Conservation (phyloP, 2,113 vertebrate species). For the Ictidomys tridecemlineatus region DNA sequence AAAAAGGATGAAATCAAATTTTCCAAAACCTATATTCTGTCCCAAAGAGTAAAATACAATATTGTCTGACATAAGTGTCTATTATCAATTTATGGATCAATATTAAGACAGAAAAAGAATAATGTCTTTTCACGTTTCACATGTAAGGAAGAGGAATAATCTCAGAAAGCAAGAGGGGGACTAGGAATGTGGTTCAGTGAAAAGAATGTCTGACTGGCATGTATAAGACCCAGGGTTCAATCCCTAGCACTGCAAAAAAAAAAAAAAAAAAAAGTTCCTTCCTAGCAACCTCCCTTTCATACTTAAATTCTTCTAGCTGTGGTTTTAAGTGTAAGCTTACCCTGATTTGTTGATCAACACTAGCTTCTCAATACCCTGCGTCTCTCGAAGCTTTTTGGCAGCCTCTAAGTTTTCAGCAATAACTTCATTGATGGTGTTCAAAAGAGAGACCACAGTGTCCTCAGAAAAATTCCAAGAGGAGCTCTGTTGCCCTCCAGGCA, state of each 20-base stretch:
- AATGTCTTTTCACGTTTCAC: neutral
- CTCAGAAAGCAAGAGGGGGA: neutral
- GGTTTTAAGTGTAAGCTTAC: slow-evolving; percentile 81
- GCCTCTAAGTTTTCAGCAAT: slow-evolving; percentile 95
- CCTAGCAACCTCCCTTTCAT: neutral
- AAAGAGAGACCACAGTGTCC: slow-evolving; percentile 94
- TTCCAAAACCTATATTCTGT: neutral
- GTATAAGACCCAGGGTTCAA: too few relatives aligned
- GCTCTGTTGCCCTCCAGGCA: slow-evolving; percentile 94
- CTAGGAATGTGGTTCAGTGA: too few relatives aligned
- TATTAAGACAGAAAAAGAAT: slow-evolving; percentile 14
- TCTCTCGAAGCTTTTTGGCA: slow-evolving; percentile 94
- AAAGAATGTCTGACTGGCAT: too few relatives aligned
- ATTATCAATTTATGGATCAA: neutral
- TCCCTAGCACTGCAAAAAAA: too few relatives aligned
- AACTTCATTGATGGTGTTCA: slow-evolving; percentile 96
- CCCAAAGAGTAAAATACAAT: slow-evolving; percentile 17
- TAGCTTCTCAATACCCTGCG: slow-evolving; percentile 96
- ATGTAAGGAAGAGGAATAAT: neutral
- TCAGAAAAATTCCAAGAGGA: slow-evolving; percentile 92
- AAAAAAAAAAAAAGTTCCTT: neutral
- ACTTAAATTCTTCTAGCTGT: neutral
- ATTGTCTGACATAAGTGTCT: neutral
- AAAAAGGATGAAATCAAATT: neutral
- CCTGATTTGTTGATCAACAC: slow-evolving; percentile 97